Percentiles rank a stretch among this genome's conserved stretches.
These are phyloP conservation scores for Nephrotoma guestfalica DNA, from an alignment of 2,888 invertebrate species.

Conservation along the genomic window DNA sequence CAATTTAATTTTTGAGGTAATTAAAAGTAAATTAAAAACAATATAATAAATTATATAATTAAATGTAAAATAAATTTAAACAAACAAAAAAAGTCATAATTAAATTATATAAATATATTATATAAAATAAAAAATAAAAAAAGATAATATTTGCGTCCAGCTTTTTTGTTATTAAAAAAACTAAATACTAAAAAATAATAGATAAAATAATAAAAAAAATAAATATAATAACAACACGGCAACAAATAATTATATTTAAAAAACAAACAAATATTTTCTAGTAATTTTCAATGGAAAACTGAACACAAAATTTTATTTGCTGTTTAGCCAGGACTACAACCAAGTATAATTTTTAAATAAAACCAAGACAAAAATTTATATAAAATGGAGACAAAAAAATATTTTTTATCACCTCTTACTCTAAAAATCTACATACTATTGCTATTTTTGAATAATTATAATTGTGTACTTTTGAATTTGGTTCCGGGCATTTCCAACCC, in stretches of 20 bases:
- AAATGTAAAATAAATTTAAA: constrained; percentile 1
- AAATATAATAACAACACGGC: not conserved
- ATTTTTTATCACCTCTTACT: not conserved
- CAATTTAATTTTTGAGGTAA: not conserved
- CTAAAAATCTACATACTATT: not conserved
- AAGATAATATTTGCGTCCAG: constrained; percentile 6
- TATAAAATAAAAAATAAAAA: not conserved
- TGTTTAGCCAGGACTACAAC: not conserved
- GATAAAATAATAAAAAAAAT: not conserved
- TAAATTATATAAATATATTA: not conserved
- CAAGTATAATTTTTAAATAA: not conserved
- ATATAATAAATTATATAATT: not conserved
- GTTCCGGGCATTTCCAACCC: not conserved
- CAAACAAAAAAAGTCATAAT: not conserved
- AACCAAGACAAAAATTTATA: not conserved
- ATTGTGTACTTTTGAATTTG: not conserved
- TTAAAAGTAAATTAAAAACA: not conserved
- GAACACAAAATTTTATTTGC: not conserved
- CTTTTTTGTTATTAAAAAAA: constrained; percentile 3
- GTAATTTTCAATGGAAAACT: not conserved
- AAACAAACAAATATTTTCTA: not conserved
- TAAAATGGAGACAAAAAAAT: not conserved
- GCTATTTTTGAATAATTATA: not conserved
- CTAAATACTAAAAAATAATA: not conserved
- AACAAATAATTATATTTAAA: not conserved